Conservation (phyloP, 1,140 invertebrate genomes). For the Tetramorium alpestre region DNA sequence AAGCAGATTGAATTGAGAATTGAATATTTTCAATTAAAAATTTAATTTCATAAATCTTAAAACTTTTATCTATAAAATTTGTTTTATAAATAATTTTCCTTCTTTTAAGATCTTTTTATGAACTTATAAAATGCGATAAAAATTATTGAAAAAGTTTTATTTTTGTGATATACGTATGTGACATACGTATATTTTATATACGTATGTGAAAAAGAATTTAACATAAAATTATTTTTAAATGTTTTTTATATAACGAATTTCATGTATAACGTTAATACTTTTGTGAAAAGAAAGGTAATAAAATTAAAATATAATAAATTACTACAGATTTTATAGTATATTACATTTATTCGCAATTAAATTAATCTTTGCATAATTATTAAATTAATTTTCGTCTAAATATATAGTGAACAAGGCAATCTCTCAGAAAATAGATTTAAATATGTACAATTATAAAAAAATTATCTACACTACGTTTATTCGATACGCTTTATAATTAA, state of each 20-base stretch:
- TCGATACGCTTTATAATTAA: background rate
- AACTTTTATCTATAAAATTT: background rate
- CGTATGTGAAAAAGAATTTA: background rate
- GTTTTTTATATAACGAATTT: background rate
- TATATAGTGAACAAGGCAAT: background rate
- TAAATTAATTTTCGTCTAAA: background rate
- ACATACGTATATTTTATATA: background rate
- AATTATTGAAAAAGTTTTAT: background rate
- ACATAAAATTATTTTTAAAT: background rate
- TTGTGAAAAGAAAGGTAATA: background rate
- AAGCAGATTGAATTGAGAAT: slow-evolving; percentile 4
- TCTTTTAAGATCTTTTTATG: background rate
- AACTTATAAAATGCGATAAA: background rate
- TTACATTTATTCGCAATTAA: background rate
- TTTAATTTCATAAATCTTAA: background rate
- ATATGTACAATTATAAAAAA: slow-evolving; percentile 5
- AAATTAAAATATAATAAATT: background rate
- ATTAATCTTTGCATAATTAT: background rate
- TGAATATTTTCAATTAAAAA: background rate
- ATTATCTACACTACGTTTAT: background rate
- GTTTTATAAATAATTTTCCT: background rate
- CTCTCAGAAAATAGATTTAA: background rate
- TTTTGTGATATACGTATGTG: background rate
- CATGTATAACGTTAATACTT: background rate
- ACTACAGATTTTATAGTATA: background rate